Base-by-base conservation (phyloP, 1,140 invertebrate genomes). In the Dendroctonus valens region DNA sequence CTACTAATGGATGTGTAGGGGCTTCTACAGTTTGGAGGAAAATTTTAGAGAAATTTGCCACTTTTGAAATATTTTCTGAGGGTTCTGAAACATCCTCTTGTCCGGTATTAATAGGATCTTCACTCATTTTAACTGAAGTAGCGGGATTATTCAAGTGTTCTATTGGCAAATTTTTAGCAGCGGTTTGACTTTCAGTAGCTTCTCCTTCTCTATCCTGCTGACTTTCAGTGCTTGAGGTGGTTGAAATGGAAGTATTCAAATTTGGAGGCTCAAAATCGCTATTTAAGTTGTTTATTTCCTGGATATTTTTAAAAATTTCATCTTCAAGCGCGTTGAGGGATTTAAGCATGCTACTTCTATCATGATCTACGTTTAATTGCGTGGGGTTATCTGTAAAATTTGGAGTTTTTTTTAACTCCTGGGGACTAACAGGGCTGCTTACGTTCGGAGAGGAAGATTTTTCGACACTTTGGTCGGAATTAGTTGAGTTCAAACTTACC, bases 271-370 rank as follows among this genome's bases (percentile, higher is more conserved):
- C 26, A 26, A 26, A 26, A 26, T 26, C 26, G 26, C 26, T 46
- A 14, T 46, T 9, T 46, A 74, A 67, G 44, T 62, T 69, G 37
- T 73, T 70, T 39, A 72, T 70, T 41, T 74, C 73, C 50, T 72
- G 53, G 42, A 74, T 70, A 41, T 72, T 74, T 70, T 67, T 69
- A 49, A 72, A 68, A 54, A 74, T 65, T 64, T 74, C 70, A 26
- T 59, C 67, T 68, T 74, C 71, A 5, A 73, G 63, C 12, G 49
- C 46, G 49, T 72, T 51, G 40, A 73, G 48, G 2, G 65, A 46
- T 5, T 55, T 50, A 50, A 52, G 7, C 8, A 48, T 65, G 49
- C 39, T 48, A 41, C 49, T 46, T 42, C 7, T 55, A 6, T 58
- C 41, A 41, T 48, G 38, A 49, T 50, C 58, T 49, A 60, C 39